Conservation (phyloP, 2,888 invertebrate species). For the Drosophila kokeensis region DNA sequence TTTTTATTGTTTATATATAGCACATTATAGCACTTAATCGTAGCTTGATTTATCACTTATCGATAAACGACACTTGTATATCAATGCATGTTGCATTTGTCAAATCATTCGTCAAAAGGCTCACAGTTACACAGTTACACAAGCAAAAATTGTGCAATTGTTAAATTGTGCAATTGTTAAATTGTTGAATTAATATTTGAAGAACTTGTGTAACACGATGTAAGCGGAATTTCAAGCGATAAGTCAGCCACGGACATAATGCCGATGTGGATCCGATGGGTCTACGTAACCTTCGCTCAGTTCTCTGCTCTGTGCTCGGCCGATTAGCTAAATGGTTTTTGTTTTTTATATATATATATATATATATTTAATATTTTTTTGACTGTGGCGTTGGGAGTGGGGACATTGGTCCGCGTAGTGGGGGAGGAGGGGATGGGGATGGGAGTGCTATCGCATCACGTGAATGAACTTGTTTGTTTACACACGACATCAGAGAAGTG, state of each 20-base stretch:
- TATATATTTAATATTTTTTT: constrained; percentile 23
- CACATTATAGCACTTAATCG: neutral
- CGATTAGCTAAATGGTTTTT: constrained; percentile 58
- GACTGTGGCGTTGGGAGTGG: constrained; percentile 20
- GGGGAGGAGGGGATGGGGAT: no score
- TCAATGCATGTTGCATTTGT: neutral
- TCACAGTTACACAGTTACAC: neutral
- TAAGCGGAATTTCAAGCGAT: constrained; percentile 21
- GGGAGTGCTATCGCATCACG: constrained; percentile 46
- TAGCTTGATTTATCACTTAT: neutral
- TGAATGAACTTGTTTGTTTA: constrained; percentile 74
- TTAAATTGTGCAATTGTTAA: neutral
- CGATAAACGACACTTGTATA: neutral
- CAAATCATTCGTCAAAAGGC: neutral
- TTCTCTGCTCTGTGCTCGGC: constrained; percentile 40
- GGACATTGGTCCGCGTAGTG: no score
- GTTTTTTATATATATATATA: neutral
- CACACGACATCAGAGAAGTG: constrained; percentile 44
- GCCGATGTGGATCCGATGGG: constrained; percentile 12
- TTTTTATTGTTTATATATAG: neutral
- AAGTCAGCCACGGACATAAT: constrained; percentile 16
- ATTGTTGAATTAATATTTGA: neutral
- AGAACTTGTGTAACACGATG: constrained; percentile 26
- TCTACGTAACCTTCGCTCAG: constrained; percentile 45
- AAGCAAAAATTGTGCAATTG: neutral